Conservation (phyloP, 2,888 invertebrate species). For the Eupsilia transversa region DNA sequence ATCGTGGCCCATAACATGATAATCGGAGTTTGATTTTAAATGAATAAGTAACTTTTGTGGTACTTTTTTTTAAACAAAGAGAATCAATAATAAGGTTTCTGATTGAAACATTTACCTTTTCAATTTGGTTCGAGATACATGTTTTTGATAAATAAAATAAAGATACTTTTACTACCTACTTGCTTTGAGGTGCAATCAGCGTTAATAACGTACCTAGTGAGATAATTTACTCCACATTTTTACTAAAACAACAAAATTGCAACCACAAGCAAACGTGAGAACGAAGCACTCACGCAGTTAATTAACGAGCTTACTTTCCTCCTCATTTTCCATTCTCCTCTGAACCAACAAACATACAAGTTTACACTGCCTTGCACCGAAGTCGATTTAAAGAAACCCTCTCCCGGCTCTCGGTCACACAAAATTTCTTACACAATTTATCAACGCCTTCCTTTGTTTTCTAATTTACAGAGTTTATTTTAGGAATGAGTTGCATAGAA, state of each 20-base stretch:
- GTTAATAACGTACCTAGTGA: slow-evolving; percentile 8
- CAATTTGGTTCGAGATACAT: neutral
- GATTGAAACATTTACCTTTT: neutral
- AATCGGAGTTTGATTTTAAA: neutral
- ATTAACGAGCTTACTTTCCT: slow-evolving; percentile 36
- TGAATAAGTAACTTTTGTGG: too few relatives aligned
- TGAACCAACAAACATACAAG: slow-evolving; percentile 22
- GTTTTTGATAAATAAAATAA: neutral
- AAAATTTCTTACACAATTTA: slow-evolving; percentile 65
- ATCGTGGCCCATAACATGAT: neutral
- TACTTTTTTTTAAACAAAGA: neutral
- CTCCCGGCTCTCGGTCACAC: slow-evolving; percentile 23
- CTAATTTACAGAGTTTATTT: slow-evolving; percentile 58
- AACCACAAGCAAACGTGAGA: slow-evolving; percentile 13
- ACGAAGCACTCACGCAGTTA: slow-evolving; percentile 34
- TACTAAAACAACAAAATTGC: slow-evolving; percentile 8
- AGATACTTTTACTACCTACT: neutral
- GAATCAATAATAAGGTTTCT: neutral
- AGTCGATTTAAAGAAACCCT: slow-evolving; percentile 55
- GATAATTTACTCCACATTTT: slow-evolving; percentile 12
- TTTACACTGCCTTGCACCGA: slow-evolving; percentile 13
- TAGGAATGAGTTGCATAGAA: slow-evolving; percentile 16
- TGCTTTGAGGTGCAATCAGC: slow-evolving; percentile 4
- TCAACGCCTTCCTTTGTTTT: slow-evolving; percentile 64
- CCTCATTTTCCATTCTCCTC: slow-evolving; percentile 14